phyloP scores from a whole-genome alignment of 2,797 vertebrate genomes.

The Xyrichtys novacula region DNA sequence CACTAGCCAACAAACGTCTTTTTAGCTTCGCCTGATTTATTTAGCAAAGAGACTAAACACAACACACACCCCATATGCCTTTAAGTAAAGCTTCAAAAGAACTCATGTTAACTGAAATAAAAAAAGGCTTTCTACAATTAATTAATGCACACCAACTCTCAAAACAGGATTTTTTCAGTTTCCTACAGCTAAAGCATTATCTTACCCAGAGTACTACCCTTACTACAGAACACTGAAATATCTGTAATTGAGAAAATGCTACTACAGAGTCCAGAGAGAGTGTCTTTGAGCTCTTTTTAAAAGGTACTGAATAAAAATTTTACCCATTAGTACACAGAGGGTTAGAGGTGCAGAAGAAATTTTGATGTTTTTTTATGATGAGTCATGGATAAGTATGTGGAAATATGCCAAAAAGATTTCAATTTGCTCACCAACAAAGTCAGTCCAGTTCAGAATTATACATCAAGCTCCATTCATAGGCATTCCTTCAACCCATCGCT shows the following conservation, averaged over 20 bases:
- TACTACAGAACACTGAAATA: neutral
- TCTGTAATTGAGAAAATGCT: neutral
- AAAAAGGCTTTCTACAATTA: too few relatives aligned
- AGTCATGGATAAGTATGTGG: neutral
- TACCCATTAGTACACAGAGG: neutral
- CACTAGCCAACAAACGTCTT: too few relatives aligned
- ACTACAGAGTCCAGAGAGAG: neutral
- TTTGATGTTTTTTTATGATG: neutral
- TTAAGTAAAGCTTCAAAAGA: too few relatives aligned
- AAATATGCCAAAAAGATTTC: neutral
- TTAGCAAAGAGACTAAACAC: too few relatives aligned
- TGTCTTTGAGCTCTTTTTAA: neutral
- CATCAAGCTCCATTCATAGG: too few relatives aligned
- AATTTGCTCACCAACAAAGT: too few relatives aligned
- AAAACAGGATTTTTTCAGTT: neutral
- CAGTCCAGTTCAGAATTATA: too few relatives aligned
- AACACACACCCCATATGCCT: too few relatives aligned
- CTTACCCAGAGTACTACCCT: neutral
- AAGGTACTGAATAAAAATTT: neutral
- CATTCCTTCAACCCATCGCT: too few relatives aligned
- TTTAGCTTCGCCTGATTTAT: too few relatives aligned
- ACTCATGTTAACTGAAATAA: too few relatives aligned
- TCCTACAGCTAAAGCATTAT: neutral
- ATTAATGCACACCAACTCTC: neutral
- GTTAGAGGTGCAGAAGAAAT: neutral